Conservation (phyloP, 2,797 vertebrate species). For the Dryobates pubescens region DNA sequence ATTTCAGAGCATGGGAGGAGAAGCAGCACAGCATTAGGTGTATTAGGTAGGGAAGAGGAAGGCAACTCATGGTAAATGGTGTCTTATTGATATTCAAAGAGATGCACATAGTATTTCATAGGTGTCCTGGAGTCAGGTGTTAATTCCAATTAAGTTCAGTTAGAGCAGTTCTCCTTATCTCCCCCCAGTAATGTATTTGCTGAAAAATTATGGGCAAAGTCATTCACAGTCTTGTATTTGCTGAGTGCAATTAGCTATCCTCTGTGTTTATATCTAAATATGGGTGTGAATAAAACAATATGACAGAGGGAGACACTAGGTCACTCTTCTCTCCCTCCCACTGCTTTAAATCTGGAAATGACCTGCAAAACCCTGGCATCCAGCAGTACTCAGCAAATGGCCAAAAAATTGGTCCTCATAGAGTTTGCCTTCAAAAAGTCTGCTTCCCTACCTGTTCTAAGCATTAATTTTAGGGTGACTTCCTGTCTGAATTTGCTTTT, state of each 20-base stretch:
- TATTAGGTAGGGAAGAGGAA: neutral
- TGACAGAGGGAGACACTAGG: neutral
- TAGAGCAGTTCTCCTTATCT: neutral
- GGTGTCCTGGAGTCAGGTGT: neutral
- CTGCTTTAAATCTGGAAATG: neutral
- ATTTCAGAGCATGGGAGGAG: neutral
- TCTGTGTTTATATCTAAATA: neutral
- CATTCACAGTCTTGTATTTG: neutral
- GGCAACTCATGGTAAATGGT: fast-evolving
- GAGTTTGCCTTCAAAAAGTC: neutral
- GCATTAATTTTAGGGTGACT: neutral
- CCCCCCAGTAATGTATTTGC: neutral
- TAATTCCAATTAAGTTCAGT: neutral
- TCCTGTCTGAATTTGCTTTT: neutral
- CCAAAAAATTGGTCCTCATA: neutral
- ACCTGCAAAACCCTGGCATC: neutral
- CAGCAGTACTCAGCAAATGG: neutral
- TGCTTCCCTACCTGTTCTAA: neutral
- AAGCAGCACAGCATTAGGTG: neutral
- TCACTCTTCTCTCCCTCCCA: fast-evolving
- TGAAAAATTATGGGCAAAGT: neutral
- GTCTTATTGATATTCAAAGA: neutral
- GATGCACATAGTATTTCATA: neutral
- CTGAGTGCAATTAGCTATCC: neutral
- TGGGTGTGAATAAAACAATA: neutral